Evolutionary conservation across 2,797 vertebrate genomes (phyloP), one percentile per base, ranked within the genome.

Genomic region (Calcarius lapponicus): DNA sequence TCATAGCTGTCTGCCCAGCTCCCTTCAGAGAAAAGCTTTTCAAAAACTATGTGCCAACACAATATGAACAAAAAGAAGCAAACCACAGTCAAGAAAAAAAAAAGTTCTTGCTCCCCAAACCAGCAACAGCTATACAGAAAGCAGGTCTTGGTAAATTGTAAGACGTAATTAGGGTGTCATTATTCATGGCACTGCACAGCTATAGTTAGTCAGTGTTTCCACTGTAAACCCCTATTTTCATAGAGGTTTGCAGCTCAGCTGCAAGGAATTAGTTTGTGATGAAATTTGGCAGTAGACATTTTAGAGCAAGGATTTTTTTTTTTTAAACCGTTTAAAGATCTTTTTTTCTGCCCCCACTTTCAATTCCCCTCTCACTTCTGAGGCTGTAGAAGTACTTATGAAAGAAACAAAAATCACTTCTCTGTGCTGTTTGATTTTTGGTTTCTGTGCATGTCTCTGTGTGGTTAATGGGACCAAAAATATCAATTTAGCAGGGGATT

Each of bases 161-260:
- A 75, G 82, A 87, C 78, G 6, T 93, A 96, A 97, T 96, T 95
- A 96, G 17, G 88, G 79, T 4, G 0, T 75, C 72, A 69, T 94
- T 92, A 89, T 95, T 93, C 78, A 72, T 85, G 92, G 93, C 69
- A 66, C 66, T 91, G 95, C 86, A 88, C 17, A 91, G 83, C 96
- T 96, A 94, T 67, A 90, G 93, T 95, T 95, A 97, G 92, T 95
- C 97, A 96, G 87, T 89, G 72, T 95, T 97, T 96, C 96, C 95
- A 96, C 91, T 94, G 92, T 74, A 96, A 95, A 92, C 74, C 84
- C 66, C 47, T 95, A 69, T 81, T 90, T 95, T 93, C 84, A 91
- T 14, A 69, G 76, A 91, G 89, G 66, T 91, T 94, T 97, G 90
- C 73, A 97, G 83, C 64, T 95, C 93, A 95, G 93, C 96, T 94